A percentile compares a stretch with the other conserved stretches of the same genome.
Evolutionary conservation across 2,888 invertebrate genomes (phyloP).

Genomic region (Spilosoma lubricipeda): DNA sequence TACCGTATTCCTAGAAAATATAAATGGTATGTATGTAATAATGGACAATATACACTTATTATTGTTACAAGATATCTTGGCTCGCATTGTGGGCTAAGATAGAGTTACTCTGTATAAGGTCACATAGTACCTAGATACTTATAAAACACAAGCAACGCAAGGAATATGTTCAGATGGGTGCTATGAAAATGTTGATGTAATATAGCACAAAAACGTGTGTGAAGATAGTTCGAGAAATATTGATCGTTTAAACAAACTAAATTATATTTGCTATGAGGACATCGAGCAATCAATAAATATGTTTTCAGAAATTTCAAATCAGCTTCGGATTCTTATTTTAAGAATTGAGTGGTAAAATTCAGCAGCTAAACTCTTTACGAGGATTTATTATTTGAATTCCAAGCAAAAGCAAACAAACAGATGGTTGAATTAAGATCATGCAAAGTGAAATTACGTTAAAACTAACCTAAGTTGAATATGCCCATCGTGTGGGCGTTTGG

Average conservation of each 20-base stretch:
- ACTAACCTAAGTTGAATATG: slow-evolving; percentile 39
- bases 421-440: slow-evolving; percentile 46
- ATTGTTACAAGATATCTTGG: slow-evolving; percentile 36
- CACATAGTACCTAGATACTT: slow-evolving; percentile 6
- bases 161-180: neutral
- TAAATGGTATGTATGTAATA: slow-evolving; percentile 15
- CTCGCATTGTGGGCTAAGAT: slow-evolving; percentile 28
- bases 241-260: too few species aligned
- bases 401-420: slow-evolving; percentile 18
- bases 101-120: slow-evolving; percentile 39
- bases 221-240: neutral
- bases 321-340: neutral
- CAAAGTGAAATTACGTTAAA: slow-evolving; percentile 54
- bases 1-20: slow-evolving; percentile 3
- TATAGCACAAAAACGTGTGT: neutral
- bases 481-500: slow-evolving; percentile 43
- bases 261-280: neutral
- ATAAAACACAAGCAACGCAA: neutral
- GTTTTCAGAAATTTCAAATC: neutral
- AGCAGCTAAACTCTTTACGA: neutral
- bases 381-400: neutral
- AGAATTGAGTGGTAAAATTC: neutral
- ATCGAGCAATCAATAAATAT: neutral
- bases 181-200: too few species aligned
- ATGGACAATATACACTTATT: slow-evolving; percentile 32